Conservation (phyloP, 2,113 vertebrate species). For the Xenopus laevis region DNA sequence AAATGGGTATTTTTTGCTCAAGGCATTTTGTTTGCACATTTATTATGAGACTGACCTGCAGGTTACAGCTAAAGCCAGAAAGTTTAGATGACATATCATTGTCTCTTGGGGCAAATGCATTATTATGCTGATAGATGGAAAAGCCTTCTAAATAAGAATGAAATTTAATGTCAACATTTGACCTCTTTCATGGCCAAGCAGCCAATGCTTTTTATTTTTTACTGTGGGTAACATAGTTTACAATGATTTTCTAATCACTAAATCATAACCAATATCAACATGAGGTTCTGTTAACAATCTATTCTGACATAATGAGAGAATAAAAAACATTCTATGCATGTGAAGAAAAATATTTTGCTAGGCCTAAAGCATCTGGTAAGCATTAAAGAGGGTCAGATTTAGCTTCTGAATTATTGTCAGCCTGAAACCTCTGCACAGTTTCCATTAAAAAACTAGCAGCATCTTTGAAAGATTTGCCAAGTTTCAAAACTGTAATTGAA, state of each 20-base stretch:
- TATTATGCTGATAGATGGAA: constrained; percentile 9
- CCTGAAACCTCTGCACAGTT: background rate
- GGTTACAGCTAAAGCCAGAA: background rate
- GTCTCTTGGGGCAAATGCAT: constrained; percentile 4
- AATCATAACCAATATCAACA: constrained; percentile 3
- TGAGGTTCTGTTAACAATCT: background rate
- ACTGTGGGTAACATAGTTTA: background rate
- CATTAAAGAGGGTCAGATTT: background rate
- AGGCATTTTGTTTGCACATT: constrained; percentile 1
- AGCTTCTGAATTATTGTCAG: background rate
- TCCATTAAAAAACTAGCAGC: background rate
- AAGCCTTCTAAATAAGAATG: background rate
- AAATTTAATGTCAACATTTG: constrained; percentile 11
- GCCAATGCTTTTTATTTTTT: background rate
- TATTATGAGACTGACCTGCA: background rate
- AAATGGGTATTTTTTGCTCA: background rate
- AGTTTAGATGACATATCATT: background rate
- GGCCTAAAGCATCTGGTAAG: background rate
- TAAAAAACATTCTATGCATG: background rate
- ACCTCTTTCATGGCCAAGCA: constrained; percentile 1
- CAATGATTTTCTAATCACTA: background rate
- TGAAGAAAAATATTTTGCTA: background rate
- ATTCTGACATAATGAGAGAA: background rate
- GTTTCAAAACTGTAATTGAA: too few species aligned
- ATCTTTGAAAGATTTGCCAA: too few species aligned